A percentile compares a stretch with the other conserved stretches of the same genome.
Evolutionary conservation across 2,797 vertebrate species (phyloP).

Genomic region (Neoniphon sammara): DNA sequence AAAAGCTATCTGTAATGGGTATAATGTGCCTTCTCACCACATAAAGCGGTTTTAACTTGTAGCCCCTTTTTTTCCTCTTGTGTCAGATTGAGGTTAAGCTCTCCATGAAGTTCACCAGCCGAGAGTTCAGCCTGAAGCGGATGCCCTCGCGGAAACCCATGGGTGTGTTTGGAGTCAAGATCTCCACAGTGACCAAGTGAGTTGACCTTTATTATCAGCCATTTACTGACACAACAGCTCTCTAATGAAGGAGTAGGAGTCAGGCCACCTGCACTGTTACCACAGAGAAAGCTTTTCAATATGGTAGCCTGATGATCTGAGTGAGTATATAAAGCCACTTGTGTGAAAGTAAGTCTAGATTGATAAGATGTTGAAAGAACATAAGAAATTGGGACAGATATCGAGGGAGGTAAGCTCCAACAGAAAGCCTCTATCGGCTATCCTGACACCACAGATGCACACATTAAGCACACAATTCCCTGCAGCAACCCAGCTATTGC

Average conservation of each 20-base stretch:
- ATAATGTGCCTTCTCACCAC: background rate
- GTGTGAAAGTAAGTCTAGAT: background rate
- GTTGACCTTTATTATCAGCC: slow-evolving; percentile 56
- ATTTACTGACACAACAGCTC: background rate
- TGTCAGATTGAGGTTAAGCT: slow-evolving; percentile 95
- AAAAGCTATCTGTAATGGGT: slow-evolving; percentile 15
- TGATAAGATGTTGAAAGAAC: too few relatives aligned
- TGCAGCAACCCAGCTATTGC: too few relatives aligned
- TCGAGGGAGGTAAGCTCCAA: too few relatives aligned
- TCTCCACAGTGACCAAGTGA: slow-evolving; percentile 96
- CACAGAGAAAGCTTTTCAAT: background rate
- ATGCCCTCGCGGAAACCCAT: slow-evolving; percentile 94
- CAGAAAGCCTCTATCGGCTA: too few relatives aligned
- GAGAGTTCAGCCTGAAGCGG: slow-evolving; percentile 97
- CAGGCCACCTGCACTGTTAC: background rate
- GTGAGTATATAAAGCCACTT: background rate
- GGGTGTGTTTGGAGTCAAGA: slow-evolving; percentile 97
- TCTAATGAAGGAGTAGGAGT: background rate
- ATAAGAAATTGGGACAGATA: too few relatives aligned
- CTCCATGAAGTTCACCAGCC: slow-evolving; percentile 95
- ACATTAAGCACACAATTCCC: too few relatives aligned
- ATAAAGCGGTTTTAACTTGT: slow-evolving; percentile 27
- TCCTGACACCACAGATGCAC: too few relatives aligned
- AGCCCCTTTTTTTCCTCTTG: slow-evolving; percentile 16
- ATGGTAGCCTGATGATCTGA: slow-evolving; percentile 12